Percentiles rank a stretch among this genome's conserved stretches.
phyloP scores from a whole-genome alignment of 2,797 vertebrate species.

The Pelodytes ibericus region DNA sequence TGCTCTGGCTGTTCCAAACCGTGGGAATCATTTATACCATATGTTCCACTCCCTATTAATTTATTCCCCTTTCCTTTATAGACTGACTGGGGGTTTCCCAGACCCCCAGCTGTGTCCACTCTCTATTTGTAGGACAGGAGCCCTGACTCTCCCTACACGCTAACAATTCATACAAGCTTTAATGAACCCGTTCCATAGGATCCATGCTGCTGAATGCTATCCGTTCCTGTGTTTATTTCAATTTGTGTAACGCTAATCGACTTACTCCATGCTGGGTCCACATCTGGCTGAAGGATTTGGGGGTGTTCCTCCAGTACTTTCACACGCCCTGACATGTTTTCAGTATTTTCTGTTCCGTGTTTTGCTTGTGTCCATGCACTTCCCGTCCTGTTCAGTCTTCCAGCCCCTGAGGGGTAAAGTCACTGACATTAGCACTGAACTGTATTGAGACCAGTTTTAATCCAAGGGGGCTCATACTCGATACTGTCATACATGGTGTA shows the following conservation, averaged over 20 bases:
- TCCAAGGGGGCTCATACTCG: not conserved
- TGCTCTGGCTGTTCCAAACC: too few relatives aligned
- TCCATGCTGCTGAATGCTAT: too few relatives aligned
- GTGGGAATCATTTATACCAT: too few relatives aligned
- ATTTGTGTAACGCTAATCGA: not conserved
- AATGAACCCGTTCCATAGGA: too few relatives aligned
- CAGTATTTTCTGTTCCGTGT: not conserved
- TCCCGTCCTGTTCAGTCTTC: constrained; percentile 36
- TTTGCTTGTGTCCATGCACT: too few relatives aligned
- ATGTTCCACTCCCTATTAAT: too few relatives aligned
- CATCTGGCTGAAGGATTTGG: not conserved
- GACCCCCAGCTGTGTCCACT: too few relatives aligned
- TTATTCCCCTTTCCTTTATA: too few relatives aligned
- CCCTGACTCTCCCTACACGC: too few relatives aligned
- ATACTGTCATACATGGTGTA: constrained; percentile 23
- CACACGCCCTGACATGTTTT: not conserved
- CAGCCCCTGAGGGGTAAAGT: constrained; percentile 21
- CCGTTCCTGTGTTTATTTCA: not conserved
- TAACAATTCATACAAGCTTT: not conserved
- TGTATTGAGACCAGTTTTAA: not conserved
- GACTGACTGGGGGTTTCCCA: too few relatives aligned
- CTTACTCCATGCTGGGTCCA: not conserved
- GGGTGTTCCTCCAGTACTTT: not conserved
- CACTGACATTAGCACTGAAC: not conserved
- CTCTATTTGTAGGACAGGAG: too few relatives aligned